Conservation (phyloP, 1,140 invertebrate genomes). For the Meloidogyne hapla region DNA sequence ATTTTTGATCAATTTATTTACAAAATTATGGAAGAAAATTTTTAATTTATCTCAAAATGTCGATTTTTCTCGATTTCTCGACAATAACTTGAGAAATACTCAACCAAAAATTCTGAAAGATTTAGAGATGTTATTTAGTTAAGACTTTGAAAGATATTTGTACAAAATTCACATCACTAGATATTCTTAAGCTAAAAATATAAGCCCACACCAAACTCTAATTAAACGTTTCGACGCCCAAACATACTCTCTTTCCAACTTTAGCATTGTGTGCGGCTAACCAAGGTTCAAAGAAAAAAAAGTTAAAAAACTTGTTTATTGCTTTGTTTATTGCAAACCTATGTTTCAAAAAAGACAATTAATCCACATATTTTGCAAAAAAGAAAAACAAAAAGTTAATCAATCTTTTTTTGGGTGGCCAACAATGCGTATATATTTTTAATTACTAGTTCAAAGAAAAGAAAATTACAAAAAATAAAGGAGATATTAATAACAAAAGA, state of each 20-base stretch:
- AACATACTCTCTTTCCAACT: not conserved
- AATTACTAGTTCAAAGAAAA: not conserved
- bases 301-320: not conserved
- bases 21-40: too few relatives aligned
- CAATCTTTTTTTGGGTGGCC: not conserved
- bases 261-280: not conserved
- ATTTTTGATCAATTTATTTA: too few relatives aligned
- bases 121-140: too few relatives aligned
- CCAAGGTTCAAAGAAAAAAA: not conserved
- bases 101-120: too few relatives aligned
- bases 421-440: not conserved
- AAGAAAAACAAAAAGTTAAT: not conserved
- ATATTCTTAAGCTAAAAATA: too few relatives aligned
- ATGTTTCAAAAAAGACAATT: not conserved
- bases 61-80: too few relatives aligned
- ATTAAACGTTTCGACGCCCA: not conserved
- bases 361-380: not conserved
- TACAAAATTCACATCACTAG: too few relatives aligned
- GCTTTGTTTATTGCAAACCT: not conserved
- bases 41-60: too few relatives aligned
- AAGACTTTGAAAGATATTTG: too few relatives aligned
- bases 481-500: not conserved
- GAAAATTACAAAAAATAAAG: not conserved
- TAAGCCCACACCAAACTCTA: too few relatives aligned
- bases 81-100: too few relatives aligned